These are phyloP conservation scores for Hoplostethus mediterraneus DNA, from an alignment of 2,797 vertebrate genomes.

Conservation along the genomic window DNA sequence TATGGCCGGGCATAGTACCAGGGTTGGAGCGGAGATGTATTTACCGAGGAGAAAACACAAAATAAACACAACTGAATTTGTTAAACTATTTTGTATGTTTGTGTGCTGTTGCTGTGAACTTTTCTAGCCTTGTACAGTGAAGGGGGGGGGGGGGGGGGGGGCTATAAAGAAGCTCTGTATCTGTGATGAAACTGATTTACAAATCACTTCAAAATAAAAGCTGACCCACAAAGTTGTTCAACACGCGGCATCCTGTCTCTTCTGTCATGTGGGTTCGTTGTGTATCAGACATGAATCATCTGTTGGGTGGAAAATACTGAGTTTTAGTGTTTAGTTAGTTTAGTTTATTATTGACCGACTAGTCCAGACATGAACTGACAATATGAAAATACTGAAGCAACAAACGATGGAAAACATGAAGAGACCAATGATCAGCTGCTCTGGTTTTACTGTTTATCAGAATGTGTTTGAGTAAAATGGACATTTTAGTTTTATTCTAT, in stretches of 20 bases:
- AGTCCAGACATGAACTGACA: too few species aligned
- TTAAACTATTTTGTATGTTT: conserved; percentile 98
- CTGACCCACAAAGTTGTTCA: conserved; percentile 64
- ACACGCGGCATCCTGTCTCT: background rate
- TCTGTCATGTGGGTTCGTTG: background rate
- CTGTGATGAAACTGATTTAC: conserved; percentile 78
- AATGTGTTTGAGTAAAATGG: too few species aligned
- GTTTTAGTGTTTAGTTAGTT: too few species aligned
- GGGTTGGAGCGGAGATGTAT: conserved; percentile 90
- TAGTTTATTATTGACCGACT: too few species aligned
- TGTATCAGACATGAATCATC: too few species aligned
- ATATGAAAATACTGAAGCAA: too few species aligned
- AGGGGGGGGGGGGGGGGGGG: conserved; percentile 29
- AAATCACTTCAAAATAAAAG: conserved; percentile 82
- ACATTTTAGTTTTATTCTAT: too few species aligned
- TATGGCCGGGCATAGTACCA: conserved; percentile 91
- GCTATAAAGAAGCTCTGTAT: conserved; percentile 71
- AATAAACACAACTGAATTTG: conserved; percentile 83
- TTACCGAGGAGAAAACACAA: conserved; percentile 77
- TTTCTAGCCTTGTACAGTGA: conserved; percentile 87
- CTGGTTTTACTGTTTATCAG: too few species aligned
- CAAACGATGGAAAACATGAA: too few species aligned
- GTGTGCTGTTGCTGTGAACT: conserved; percentile 87
- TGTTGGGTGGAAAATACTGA: too few species aligned
- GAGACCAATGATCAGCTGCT: too few species aligned